Evolutionary conservation across 2,797 vertebrate genomes (phyloP).

Genomic region (Labroides dimidiatus): DNA sequence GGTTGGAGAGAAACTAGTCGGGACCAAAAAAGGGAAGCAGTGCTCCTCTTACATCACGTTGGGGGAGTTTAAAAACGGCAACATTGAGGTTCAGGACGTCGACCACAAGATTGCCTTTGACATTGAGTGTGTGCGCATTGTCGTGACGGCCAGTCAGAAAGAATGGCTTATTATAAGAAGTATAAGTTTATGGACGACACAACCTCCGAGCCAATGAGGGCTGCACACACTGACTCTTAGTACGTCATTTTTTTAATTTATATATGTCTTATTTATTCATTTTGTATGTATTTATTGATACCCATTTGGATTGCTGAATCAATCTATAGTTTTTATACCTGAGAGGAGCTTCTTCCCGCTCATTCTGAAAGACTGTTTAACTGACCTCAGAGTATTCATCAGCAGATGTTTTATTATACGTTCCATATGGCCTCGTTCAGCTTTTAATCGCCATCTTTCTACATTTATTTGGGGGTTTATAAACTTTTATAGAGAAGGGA

Average conservation of each 20-base stretch:
- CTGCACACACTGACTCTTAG: slow-evolving; percentile 57
- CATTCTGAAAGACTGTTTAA: slow-evolving; percentile 53
- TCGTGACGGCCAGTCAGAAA: slow-evolving; percentile 93
- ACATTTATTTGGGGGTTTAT: too few relatives aligned
- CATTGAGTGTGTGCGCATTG: slow-evolving; percentile 93
- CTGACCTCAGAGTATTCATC: slow-evolving; percentile 59
- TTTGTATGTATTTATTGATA: slow-evolving; percentile 76
- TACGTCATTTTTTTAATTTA: slow-evolving; percentile 61
- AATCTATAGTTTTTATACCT: slow-evolving; percentile 73
- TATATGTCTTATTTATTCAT: slow-evolving; percentile 69
- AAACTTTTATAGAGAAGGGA: too few relatives aligned
- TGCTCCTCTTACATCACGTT: slow-evolving; percentile 92
- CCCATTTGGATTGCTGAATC: slow-evolving; percentile 68
- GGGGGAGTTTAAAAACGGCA: slow-evolving; percentile 95
- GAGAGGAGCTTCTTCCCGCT: slow-evolving; percentile 50
- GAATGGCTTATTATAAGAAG: slow-evolving; percentile 97
- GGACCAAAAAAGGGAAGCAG: slow-evolving; percentile 89
- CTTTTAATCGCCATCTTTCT: slow-evolving; percentile 13
- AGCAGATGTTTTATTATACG: slow-evolving; percentile 8
- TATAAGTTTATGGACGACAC: slow-evolving; percentile 96
- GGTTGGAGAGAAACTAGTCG: slow-evolving; percentile 90
- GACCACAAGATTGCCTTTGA: slow-evolving; percentile 95
- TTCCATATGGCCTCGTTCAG: slow-evolving; percentile 7
- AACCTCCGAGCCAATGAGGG: slow-evolving; percentile 84
- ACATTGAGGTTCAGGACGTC: slow-evolving; percentile 92